These are phyloP conservation scores for Macaria notata DNA, from an alignment of 2,888 invertebrate species.

Conservation along the genomic window DNA sequence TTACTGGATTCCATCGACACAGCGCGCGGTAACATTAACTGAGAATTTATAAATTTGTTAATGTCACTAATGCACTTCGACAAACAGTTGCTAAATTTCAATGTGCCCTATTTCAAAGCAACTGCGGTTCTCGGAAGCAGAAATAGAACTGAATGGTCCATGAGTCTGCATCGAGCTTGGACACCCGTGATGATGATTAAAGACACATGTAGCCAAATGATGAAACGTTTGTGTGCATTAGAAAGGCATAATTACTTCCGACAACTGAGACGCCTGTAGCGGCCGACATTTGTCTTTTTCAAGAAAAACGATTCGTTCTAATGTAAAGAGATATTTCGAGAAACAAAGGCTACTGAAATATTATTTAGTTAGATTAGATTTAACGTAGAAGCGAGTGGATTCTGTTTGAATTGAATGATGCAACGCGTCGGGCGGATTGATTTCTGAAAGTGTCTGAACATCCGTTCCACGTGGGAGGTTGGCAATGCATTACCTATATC, in stretches of 20 bases:
- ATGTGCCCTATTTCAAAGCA: constrained; percentile 73
- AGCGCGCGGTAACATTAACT: constrained; percentile 42
- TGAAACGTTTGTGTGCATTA: constrained; percentile 31
- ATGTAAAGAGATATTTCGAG: constrained; percentile 4
- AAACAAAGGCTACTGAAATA: constrained; percentile 3
- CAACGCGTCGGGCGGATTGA: constrained; percentile 24
- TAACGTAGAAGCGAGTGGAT: background rate
- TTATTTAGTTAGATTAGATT: no score
- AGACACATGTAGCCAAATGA: constrained; percentile 32
- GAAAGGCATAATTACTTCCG: constrained; percentile 34
- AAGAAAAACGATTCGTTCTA: constrained; percentile 12
- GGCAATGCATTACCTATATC: constrained; percentile 44
- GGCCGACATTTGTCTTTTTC: constrained; percentile 11
- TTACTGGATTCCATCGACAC: constrained; percentile 1
- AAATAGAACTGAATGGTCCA: constrained; percentile 46
- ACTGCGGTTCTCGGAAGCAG: constrained; percentile 60
- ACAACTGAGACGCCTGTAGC: constrained; percentile 22
- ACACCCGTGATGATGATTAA: constrained; percentile 41
- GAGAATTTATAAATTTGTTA: constrained; percentile 71
- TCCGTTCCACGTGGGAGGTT: constrained; percentile 37
- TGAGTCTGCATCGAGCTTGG: constrained; percentile 42
- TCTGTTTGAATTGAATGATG: constrained; percentile 12
- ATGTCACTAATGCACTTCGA: constrained; percentile 38
- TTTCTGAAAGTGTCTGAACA: constrained; percentile 33
- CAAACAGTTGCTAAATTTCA: constrained; percentile 81